Percentiles rank a stretch among this genome's conserved stretches.
Evolutionary conservation across 2,797 vertebrate genomes (phyloP).

Genomic region (Cryptoprocta ferox): DNA sequence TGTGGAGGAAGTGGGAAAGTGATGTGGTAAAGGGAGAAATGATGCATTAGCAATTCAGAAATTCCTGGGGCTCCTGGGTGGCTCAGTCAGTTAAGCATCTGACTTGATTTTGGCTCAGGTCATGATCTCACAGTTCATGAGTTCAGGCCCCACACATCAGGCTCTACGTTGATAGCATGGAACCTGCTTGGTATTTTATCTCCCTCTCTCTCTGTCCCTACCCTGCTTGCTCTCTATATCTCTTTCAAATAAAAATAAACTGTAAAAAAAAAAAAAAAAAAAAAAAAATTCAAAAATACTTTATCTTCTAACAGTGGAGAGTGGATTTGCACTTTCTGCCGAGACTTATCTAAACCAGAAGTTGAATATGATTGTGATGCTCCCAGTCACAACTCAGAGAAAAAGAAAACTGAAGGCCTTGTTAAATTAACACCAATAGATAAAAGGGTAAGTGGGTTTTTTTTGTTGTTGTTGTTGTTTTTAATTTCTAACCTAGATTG

Average conservation of each 20-base stretch:
- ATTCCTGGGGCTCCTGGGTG: no score
- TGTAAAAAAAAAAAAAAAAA: no score
- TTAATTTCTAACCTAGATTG: background rate
- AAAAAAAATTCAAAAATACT: background rate
- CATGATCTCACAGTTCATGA: no score
- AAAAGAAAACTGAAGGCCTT: conserved; percentile 84
- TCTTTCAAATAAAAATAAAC: no score
- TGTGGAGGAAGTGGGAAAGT: background rate
- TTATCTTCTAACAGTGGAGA: conserved; percentile 85
- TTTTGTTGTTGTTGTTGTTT: background rate
- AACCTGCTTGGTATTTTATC: no score
- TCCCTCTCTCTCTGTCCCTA: no score
- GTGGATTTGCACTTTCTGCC: conserved; percentile 91
- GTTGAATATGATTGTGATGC: conserved; percentile 90
- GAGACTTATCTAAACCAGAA: conserved; percentile 89
- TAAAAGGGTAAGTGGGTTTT: conserved; percentile 87
- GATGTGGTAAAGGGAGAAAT: background rate
- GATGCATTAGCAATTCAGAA: conserved; percentile 20
- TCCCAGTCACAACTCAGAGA: conserved; percentile 84
- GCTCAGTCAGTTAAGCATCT: no score
- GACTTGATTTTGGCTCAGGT: no score
- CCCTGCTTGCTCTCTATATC: no score
- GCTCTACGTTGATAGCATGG: no score
- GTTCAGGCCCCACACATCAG: no score
- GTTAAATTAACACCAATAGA: conserved; percentile 85